Evolutionary conservation across 2,797 vertebrate species (phyloP), one percentile per base, ranked within the genome.

Genomic region (Borostomias antarcticus): DNA sequence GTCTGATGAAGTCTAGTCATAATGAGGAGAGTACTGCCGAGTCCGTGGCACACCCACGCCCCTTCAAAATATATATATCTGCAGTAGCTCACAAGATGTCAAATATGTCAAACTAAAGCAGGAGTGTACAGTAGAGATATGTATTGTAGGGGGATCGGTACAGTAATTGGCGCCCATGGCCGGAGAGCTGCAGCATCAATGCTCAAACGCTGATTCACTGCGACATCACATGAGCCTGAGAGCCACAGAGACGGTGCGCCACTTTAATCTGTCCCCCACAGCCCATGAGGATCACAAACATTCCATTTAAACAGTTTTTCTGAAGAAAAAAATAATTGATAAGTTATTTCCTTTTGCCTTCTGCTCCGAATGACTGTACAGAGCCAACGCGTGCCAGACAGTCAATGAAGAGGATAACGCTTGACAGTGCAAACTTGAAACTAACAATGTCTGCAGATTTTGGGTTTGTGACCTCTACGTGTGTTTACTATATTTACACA

Each of bases 41-140:
- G 52, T 62, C 62, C 19, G 33, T 13, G 54, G 64, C 40, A 74
- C 35, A 83, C 74, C 51, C 73, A 57, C 73, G 64, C 62, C 56
- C 4, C 7, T 75, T 69, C 72, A n/a, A 71, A 28, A 56, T 69
- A 79, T 53, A 74, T 62, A 76, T 77, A 71, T 60, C 57, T 61
- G 52, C 51, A 37, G 73, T 70, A 59, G 63, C 78, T 70, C 68
- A 74, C 67, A 59, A 73, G 32, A 19, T 40, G 23, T 40, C 59
- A 75, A 67, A 66, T 73, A 64, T 68, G 63, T 80, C 70, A 78
- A 58, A 17, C 33, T 47, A 0, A 0, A 73, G 61, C 57, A 45
- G 54, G 51, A 65, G 35, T 62, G 48, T 11, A 60, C 66, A 9
- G 50, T 68, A 23, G 48, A 51, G 21, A 51, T 51, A 25, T n/a